Base-by-base conservation (phyloP, 2,113 vertebrate genomes). In the Pygoscelis adeliae region DNA sequence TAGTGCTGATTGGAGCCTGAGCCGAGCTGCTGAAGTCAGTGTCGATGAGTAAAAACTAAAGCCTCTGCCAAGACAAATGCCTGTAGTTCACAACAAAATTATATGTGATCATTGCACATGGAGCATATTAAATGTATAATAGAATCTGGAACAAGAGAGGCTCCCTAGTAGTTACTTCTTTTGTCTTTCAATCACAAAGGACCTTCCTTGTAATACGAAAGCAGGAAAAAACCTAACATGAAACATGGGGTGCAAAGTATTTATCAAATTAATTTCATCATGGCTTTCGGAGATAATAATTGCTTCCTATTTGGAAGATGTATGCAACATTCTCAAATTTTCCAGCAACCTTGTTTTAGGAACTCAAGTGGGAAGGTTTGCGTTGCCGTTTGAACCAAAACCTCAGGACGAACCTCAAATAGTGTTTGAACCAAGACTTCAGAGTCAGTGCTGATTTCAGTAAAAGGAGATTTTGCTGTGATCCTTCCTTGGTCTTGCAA, bases 41-140 rank as follows among this genome's bases (percentile, higher is more conserved):
- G 56, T 61, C 0, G 0, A 79, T 53, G 62, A 78, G n/a, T 71
- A 7, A 83, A 94, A 83, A 83, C 23, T 49, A 46, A 76, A 73
- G 42, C 63, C 18, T 70, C 77, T 29, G 55, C 73, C 80, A 71
- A 79, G 67, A 77, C 23, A 87, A 90, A 79, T 82, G 61, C 6
- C 40, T 58, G 46, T 72, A 87, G 63, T 77, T 94, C 83, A 74
- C 59, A 93, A 90, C 58, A 96, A 77, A 94, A 91, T 73, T 77
- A 46, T 61, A 53, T 26, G 29, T 77, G 84, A 74, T 58, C 55
- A 15, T 36, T 69, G 46, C 67, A 80, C 81, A n/a, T 66, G 80
- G 67, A 78, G 50, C 29, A 18, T 50, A 87, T 74, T 56, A 80
- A 87, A 87, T 38, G 21, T 25, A 20, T 85, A 83, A 88, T 66